A percentile compares a stretch with the other conserved stretches of the same genome.
Conservation (phyloP, 2,797 vertebrate genomes). For the Onychomys arenicola region DNA sequence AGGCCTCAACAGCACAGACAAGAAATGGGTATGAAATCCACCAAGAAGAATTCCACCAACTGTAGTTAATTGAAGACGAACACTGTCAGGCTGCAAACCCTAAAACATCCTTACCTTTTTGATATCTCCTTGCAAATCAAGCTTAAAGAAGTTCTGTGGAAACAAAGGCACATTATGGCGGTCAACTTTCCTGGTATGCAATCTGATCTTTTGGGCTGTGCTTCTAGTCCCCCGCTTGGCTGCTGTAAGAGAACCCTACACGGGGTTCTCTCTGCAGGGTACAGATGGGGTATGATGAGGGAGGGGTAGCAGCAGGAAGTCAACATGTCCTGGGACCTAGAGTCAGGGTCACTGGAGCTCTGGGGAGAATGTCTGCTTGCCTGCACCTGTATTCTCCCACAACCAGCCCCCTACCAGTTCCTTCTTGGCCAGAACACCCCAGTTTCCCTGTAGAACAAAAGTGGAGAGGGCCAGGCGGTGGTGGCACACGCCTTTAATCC, state of each 20-base stretch:
- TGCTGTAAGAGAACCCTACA: not conserved
- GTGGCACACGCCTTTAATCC: too few species aligned
- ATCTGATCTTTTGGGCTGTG: not conserved
- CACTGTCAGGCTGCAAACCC: not conserved
- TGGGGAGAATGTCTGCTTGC: rapidly evolving
- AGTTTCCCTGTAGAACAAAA: not conserved
- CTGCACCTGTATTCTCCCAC: not conserved
- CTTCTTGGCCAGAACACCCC: rapidly evolving
- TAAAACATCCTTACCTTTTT: constrained; percentile 50
- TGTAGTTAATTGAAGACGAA: not conserved
- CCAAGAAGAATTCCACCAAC: not conserved
- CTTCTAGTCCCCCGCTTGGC: not conserved
- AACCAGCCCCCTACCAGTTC: not conserved
- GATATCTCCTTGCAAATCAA: constrained; percentile 23
- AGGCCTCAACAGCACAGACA: not conserved
- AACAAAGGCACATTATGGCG: constrained; percentile 14
- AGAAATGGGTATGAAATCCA: not conserved
- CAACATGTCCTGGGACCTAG: too few species aligned
- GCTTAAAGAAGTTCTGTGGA: not conserved
- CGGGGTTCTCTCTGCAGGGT: not conserved
- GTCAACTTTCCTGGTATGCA: not conserved
- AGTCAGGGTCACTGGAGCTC: not conserved
- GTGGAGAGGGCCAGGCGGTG: too few species aligned
- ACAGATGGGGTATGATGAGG: too few species aligned
- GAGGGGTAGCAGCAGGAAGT: rapidly evolving